Evolutionary conservation across 1,140 invertebrate genomes (phyloP), one percentile per base, ranked within the genome.

Genomic region (Eumeta japonica): DNA sequence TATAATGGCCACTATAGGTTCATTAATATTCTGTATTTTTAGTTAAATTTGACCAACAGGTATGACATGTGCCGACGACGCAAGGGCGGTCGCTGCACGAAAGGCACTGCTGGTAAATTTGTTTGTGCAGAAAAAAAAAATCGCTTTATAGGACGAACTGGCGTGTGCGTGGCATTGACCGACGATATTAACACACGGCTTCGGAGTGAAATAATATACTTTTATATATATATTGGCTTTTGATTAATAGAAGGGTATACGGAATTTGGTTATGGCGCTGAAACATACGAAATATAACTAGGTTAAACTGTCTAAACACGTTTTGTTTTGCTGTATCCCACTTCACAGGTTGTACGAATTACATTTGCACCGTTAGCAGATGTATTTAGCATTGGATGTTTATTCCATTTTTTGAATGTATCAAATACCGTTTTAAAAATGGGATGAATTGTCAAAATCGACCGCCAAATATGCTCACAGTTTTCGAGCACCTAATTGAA

Each of bases 51-150:
- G 45, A 74, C 65, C 66, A 66, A 80, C 88, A 94, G 91, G 87
- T 93, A 92, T 81, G 91, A 93, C 85, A 92, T 93, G 89, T 94
- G 91, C 83, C 87, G 90, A 68, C 85, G 90, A 78, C 83, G 90
- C 75, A 93, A 92, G 83, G 90, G 89, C 79, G 90, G 90, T 74
- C 86, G 89, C 79, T 94, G 91, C 82, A 93, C 90, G 75, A 92
- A 92, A 83, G 90, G 91, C 85, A 94, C 91, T 77, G 91, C 91
- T 81, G 91, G 91, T 94, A 93, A 84, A 67, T 62, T 58, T 61
- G 58, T 62, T 65, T 28, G 27, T 27, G 13, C 19, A 24, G 42
- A 31, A 28, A 24, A 0, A 37, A 14, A 14, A 40, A 27, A 13
- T 16, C 16, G 19, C 33, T 16, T 24, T 29, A 19, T 28, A 32